These are phyloP conservation scores for Talpa occidentalis DNA, from an alignment of 2,113 vertebrate species.

Conservation along the genomic window DNA sequence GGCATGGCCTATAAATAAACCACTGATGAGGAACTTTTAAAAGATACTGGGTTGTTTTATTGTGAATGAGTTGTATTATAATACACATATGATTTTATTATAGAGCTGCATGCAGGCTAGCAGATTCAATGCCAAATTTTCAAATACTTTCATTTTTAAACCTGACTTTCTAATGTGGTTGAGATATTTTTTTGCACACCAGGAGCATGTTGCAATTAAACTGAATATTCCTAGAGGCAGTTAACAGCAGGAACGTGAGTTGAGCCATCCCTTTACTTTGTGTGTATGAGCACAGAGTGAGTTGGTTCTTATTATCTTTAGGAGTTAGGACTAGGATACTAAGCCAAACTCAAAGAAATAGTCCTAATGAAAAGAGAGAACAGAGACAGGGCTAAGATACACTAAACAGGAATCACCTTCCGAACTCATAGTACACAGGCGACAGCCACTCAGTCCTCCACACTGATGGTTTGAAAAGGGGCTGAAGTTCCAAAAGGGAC, in stretches of 20 bases:
- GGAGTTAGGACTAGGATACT: neutral
- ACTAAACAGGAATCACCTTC: neutral
- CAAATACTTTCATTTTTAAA: slow-evolving; percentile 49
- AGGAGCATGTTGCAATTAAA: slow-evolving; percentile 45
- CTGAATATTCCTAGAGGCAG: slow-evolving; percentile 67
- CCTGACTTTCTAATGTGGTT: slow-evolving; percentile 67
- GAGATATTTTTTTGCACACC: slow-evolving; percentile 53
- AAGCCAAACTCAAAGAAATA: neutral
- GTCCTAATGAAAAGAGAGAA: neutral
- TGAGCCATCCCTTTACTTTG: neutral
- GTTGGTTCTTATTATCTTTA: neutral
- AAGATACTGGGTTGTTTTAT: neutral
- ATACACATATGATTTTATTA: neutral
- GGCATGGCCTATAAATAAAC: neutral
- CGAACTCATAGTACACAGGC: neutral
- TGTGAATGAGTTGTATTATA: neutral
- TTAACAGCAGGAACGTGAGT: slow-evolving; percentile 22
- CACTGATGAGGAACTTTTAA: neutral
- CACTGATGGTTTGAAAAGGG: neutral
- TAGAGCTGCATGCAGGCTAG: neutral
- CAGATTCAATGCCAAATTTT: neutral
- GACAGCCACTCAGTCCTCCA: neutral
- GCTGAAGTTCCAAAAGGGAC: neutral
- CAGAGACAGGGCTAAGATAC: neutral
- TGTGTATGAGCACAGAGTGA: neutral